Evolutionary conservation across 2,797 vertebrate genomes (phyloP).

Genomic region (Monodelphis domestica): DNA sequence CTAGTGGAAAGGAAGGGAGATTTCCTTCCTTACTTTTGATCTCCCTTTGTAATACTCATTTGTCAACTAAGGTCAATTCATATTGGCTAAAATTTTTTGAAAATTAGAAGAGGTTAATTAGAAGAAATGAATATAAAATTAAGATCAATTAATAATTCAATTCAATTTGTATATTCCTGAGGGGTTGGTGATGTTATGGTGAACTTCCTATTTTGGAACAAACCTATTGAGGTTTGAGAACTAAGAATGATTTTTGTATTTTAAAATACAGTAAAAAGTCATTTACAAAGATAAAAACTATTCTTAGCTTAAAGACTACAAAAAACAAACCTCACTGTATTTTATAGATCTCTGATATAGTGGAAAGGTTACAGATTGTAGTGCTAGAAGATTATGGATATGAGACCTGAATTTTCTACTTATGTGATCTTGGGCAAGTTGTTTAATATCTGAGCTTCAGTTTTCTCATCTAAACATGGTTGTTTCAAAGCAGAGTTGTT

Average conservation of each 20-base stretch:
- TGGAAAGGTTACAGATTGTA: neutral
- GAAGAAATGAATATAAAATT: neutral
- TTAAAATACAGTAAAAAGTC: neutral
- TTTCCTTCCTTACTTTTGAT: neutral
- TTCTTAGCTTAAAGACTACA: neutral
- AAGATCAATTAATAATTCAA: neutral
- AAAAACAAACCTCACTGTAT: neutral
- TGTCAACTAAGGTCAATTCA: neutral
- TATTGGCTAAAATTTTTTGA: conserved; percentile 11
- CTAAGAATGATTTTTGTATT: neutral
- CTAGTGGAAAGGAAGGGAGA: neutral
- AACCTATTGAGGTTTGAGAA: neutral
- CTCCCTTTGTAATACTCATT: neutral
- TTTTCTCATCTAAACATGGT: neutral
- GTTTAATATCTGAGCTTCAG: neutral
- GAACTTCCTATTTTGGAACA: neutral
- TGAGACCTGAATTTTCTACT: neutral
- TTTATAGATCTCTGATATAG: neutral
- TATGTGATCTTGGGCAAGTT: neutral
- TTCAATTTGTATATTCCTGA: no score
- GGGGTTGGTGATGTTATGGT: no score
- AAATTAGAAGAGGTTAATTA: neutral
- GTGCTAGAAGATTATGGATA: neutral
- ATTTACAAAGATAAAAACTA: neutral
- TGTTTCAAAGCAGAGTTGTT: neutral